Evolutionary conservation across 2,797 vertebrate species (phyloP).

Genomic region (Peromyscus attwateri): DNA sequence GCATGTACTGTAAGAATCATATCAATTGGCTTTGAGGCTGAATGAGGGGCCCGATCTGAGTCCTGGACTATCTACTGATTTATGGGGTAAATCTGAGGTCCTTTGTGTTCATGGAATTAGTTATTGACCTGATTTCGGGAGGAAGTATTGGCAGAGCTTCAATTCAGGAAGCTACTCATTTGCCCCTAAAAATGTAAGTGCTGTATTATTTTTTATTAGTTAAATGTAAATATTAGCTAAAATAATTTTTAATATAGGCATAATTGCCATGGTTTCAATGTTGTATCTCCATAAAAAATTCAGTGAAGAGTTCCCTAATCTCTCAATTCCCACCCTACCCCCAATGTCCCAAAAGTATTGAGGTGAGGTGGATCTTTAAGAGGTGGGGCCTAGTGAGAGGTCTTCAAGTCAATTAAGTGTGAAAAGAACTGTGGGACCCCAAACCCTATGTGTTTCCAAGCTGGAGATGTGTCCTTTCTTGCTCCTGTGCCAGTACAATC

Average conservation of each 20-base stretch:
- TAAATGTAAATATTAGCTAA: conserved; percentile 28
- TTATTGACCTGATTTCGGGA: neutral
- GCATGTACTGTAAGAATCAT: neutral
- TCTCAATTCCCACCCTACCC: neutral
- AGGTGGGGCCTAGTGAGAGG: neutral
- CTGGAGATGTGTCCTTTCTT: neutral
- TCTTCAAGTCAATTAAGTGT: neutral
- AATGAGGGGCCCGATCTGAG: neutral
- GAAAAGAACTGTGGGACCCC: neutral
- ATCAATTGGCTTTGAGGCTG: neutral
- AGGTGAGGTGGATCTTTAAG: neutral
- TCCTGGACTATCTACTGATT: neutral
- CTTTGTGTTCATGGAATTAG: neutral
- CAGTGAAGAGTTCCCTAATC: neutral
- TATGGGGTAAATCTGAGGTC: neutral
- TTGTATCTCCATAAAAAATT: neutral
- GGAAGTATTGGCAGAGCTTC: neutral
- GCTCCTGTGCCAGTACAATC: neutral
- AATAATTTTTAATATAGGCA: conserved; percentile 35
- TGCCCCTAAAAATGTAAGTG: neutral
- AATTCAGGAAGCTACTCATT: conserved; percentile 6
- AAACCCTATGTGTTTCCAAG: neutral
- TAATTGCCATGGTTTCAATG: neutral
- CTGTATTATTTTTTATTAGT: neutral
- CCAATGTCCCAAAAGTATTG: neutral